Base-by-base conservation (phyloP, 2,797 vertebrate genomes). In the Distichodus sexfasciatus region DNA sequence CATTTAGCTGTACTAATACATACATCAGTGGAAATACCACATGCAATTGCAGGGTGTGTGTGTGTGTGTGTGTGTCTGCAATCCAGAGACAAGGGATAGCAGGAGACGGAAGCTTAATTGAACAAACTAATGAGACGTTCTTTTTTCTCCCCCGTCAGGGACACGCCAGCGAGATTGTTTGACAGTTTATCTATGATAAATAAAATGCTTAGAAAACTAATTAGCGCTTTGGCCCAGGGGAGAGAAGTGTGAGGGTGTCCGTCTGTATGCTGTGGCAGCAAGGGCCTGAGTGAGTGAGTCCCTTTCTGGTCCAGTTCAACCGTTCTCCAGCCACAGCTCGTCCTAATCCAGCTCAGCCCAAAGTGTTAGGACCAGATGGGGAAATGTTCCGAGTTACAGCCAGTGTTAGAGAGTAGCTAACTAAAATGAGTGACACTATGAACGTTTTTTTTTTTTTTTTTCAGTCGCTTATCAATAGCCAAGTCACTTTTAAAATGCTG, bases 131-230 rank as follows among this genome's bases (percentile, higher is more conserved):
- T 92, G 87, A 90, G 86, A 87, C 87, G 83, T 87, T 88, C 83
- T 85, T 87, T 85, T 89, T 88, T 89, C 87, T 83, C 87, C 85
- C 90, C 88, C 88, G 78, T 83, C 81, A 86, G 90, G 85, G 84
- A 89, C 84, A 82, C 84, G 87, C 87, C 82, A 87, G 83, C 79
- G 80, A 90, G 89, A 91, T 90, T 90, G 87, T 88, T 87, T 89
- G 90, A 91, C 89, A 90, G 87, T 91, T 91, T 91, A 88, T 90
- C 90, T 90, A 83, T 86, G 87, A 90, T 91, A 92, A 90, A 92
- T 91, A 91, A 90, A 59, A 90, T 86, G 86, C 87, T 89, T 90
- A 85, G 84, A 83, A 83, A 91, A 86, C 87, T 87, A 91, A 91
- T 91, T 88, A 91, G 46, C 23, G 86, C 82, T 85, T 81, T 23